Base-by-base conservation (phyloP, 92 coral and sea anemone genomes). In the Heliopora coerulea region DNA sequence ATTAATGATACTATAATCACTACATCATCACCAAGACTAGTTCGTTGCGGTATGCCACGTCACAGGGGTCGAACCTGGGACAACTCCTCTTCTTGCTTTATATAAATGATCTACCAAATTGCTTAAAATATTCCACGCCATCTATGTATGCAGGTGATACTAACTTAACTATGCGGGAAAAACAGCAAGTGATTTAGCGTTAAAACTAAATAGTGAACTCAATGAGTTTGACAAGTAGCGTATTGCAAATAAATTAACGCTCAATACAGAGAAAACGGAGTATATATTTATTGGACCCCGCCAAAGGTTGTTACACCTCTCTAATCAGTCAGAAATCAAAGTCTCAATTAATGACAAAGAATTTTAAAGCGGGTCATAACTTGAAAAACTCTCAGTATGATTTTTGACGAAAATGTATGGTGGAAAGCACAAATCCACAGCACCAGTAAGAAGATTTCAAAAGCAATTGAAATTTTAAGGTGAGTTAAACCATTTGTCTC, bases 91-190 rank as follows among this genome's bases (percentile, higher is more conserved):
- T 79, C 49, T 65, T 84, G 41, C 25, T 84, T 23, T 72, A 49
- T n/a, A 70, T 84, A 41, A 84, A 84, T 61, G 81, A 84, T 63
- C 42, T 80, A 25, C 85, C 88, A 72, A 84, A 84, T 52, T 84
- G 85, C 62, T 59, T 84, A 26, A 56, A 31, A 12, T 25, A 63
- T 28, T 48, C 80, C n/a, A 80, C 78, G 8, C 73, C 82, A 20
- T 18, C 82, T 48, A 59, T 81, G 65, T 80, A 68, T 75, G 86
- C 86, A 15, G 79, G 68, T 50, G 83, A 85, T 62, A 81, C 86
- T 17, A 77, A 77, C 44, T 28, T 83, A 30, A 31, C 83, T 2
- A 31, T 40, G 1, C 21, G 29, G 82, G 86, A 14, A 58, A 21
- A 23, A 30, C 62, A 32, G 17, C 62, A n/a, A 14, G 15, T 4